A percentile compares a stretch with the other conserved stretches of the same genome.
Conservation (phyloP, 2,113 vertebrate species). For the Oxyura jamaicensis region DNA sequence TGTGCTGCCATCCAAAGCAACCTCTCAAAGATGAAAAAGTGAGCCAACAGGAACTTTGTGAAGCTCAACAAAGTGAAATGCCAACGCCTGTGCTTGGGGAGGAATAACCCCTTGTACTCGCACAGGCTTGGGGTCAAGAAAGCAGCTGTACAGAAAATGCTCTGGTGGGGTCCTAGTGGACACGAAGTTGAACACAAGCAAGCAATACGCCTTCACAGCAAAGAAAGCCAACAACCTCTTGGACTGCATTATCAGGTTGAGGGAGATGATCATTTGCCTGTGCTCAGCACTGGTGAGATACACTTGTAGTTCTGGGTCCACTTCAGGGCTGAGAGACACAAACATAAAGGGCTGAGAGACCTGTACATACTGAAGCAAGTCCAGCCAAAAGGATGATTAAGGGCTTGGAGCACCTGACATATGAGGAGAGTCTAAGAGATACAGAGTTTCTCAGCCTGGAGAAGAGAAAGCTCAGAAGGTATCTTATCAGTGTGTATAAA, state of each 20-base stretch:
- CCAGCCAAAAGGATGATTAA: background rate
- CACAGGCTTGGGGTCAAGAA: background rate
- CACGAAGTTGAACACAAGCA: background rate
- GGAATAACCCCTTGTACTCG: background rate
- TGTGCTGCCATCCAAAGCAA: background rate
- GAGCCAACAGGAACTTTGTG: background rate
- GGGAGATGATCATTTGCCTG: background rate
- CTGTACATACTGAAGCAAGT: background rate
- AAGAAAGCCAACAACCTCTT: background rate
- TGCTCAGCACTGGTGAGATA: background rate
- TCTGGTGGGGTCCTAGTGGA: rapidly evolving
- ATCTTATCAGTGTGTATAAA: background rate
- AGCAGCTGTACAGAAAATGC: background rate
- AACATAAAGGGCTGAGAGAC: background rate
- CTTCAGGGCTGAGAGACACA: background rate
- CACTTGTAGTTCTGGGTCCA: background rate
- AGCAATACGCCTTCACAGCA: background rate
- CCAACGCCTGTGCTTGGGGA: background rate
- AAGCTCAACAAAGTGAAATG: background rate
- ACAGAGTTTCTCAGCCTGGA: background rate
- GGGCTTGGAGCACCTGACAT: background rate
- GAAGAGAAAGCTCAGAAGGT: background rate
- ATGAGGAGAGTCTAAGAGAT: background rate
- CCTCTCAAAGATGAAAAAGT: background rate
- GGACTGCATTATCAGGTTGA: background rate